Percentiles rank a stretch among this genome's conserved stretches.
Conservation (phyloP, 2,113 vertebrate species). For the Alces alces region DNA sequence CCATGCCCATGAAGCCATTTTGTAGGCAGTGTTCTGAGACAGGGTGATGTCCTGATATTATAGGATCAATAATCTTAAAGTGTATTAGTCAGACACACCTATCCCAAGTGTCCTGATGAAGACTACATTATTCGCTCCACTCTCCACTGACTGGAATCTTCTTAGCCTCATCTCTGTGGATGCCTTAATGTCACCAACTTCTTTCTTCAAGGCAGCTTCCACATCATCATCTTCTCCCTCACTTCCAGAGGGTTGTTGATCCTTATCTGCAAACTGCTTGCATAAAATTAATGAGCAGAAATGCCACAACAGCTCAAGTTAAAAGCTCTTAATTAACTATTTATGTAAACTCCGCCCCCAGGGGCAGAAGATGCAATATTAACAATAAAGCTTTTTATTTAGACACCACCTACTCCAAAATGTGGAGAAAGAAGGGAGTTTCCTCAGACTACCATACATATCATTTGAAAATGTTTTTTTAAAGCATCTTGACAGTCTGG, state of each 20-base stretch:
- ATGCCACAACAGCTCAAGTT: background rate
- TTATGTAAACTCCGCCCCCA: background rate
- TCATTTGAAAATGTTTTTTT: conserved; percentile 31
- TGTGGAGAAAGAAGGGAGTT: background rate
- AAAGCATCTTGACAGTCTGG: background rate
- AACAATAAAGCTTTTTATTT: background rate
- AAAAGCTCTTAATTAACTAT: background rate
- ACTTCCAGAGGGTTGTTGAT: conserved; percentile 77
- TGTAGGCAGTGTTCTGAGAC: background rate
- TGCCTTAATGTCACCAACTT: conserved; percentile 88
- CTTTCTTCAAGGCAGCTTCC: conserved; percentile 91
- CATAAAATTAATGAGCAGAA: background rate
- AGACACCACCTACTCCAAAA: background rate
- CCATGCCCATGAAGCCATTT: background rate
- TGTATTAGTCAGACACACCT: conserved; percentile 77
- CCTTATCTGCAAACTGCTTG: conserved; percentile 81
- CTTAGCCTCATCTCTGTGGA: conserved; percentile 81
- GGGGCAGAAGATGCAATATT: background rate
- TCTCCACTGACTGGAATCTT: conserved; percentile 92
- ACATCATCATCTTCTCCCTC: conserved; percentile 87
- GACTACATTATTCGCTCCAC: conserved; percentile 95
- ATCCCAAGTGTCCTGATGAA: conserved; percentile 93
- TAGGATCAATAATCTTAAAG: background rate
- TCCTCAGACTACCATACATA: background rate
- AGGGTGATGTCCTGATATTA: background rate